A percentile compares a stretch with the other conserved stretches of the same genome.
phyloP scores from a whole-genome alignment of 2,888 invertebrate species.

The Drosophila tripunctata region DNA sequence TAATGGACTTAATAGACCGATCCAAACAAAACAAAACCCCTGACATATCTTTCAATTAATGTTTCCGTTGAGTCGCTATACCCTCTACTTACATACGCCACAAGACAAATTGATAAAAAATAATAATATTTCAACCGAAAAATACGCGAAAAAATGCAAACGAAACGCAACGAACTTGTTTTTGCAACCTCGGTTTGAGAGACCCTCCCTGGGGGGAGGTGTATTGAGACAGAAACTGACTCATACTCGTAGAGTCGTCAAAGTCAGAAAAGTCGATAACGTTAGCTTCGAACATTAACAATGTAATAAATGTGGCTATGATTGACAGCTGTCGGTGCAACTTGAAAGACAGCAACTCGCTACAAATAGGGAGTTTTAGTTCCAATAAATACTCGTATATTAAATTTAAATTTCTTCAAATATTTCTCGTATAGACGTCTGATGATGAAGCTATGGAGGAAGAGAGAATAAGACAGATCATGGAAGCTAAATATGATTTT shows the following conservation, averaged over 20 bases:
- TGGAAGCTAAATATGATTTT: conserved; percentile 83
- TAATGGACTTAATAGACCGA: conserved; percentile 1
- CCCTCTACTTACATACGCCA: conserved; percentile 9
- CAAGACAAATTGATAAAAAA: conserved; percentile 37
- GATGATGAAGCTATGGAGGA: conserved; percentile 45
- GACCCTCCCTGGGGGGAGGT: conserved; percentile 36
- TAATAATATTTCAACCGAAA: not conserved
- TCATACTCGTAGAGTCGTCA: conserved; percentile 25
- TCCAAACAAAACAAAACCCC: conserved; percentile 14
- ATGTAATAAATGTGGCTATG: conserved; percentile 2
- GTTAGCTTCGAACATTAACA: conserved; percentile 8
- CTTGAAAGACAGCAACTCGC: conserved; percentile 5
- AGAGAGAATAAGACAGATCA: conserved; percentile 49
- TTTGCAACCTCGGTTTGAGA: conserved; percentile 32
- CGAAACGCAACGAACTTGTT: conserved; percentile 28
- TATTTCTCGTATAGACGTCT: not conserved
- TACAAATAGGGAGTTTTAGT: conserved; percentile 6
- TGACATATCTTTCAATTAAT: conserved; percentile 56
- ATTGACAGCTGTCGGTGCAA: conserved; percentile 16
- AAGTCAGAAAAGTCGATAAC: conserved; percentile 9
- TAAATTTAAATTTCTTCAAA: no score
- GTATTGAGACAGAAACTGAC: conserved; percentile 19
- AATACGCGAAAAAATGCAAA: conserved; percentile 25
- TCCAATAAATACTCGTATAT: no score
- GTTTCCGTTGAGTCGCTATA: conserved; percentile 55